phyloP scores from a whole-genome alignment of 2,113 vertebrate species.

The Seriola rivoliana region DNA sequence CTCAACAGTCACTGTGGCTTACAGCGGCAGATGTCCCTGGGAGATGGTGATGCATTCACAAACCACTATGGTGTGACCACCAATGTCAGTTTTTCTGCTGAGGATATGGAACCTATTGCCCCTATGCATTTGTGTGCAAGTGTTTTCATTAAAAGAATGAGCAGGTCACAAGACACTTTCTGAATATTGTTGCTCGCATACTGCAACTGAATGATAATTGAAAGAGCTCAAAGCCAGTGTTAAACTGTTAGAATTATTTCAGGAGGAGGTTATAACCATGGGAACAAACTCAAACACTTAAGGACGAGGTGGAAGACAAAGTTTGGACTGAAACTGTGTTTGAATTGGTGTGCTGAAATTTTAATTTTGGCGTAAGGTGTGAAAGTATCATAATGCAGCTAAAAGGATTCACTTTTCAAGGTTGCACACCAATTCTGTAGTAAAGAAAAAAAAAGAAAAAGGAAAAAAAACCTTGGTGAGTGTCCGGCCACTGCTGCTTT shows the following conservation, averaged over 20 bases:
- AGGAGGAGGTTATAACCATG: not conserved
- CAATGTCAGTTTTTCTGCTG: constrained; percentile 53
- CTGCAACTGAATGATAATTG: constrained; percentile 40
- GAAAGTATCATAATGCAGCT: constrained; percentile 3
- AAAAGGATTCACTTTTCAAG: constrained; percentile 33
- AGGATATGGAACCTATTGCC: constrained; percentile 28
- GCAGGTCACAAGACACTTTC: constrained; percentile 28
- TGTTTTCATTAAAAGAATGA: constrained; percentile 55
- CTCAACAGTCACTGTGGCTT: constrained; percentile 41
- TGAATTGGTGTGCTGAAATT: not conserved
- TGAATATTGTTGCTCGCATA: constrained; percentile 28
- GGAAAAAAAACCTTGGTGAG: not conserved
- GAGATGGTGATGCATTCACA: constrained; percentile 53
- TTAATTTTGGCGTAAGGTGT: not conserved
- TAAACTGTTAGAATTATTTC: constrained; percentile 13
- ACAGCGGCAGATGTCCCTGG: constrained; percentile 31
- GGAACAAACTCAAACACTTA: constrained; percentile 2
- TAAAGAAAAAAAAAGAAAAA: not conserved
- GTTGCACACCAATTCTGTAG: constrained; percentile 21
- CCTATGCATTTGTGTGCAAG: constrained; percentile 24
- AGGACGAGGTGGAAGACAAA: not conserved
- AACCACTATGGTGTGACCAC: constrained; percentile 51
- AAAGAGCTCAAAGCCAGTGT: constrained; percentile 18
- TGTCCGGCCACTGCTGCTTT: constrained; percentile 39
- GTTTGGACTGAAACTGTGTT: not conserved